Percentiles rank a stretch among this genome's conserved stretches.
phyloP scores from a whole-genome alignment of 2,888 invertebrate species.

The Tubiluchus corallicola region DNA sequence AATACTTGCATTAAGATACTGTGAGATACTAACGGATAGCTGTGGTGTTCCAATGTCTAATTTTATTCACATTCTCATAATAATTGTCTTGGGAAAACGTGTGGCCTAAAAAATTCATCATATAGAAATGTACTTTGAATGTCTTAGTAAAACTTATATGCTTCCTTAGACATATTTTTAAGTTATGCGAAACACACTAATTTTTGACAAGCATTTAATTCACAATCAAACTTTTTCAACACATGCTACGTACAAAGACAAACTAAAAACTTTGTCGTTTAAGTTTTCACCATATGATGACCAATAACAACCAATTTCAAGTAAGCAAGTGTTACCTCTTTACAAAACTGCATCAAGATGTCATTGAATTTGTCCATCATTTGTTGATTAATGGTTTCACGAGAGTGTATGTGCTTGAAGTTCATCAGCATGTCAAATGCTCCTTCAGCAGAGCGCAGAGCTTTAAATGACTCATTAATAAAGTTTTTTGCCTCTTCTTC shows the following conservation, averaged over 20 bases:
- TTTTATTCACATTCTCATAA: too few relatives aligned
- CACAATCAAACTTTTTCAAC: too few relatives aligned
- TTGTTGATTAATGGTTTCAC: constrained; percentile 48
- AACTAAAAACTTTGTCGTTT: too few relatives aligned
- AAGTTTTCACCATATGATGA: too few relatives aligned
- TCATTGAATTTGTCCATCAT: constrained; percentile 63
- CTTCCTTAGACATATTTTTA: too few relatives aligned
- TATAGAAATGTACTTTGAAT: not conserved
- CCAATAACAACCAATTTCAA: too few relatives aligned
- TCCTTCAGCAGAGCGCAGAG: constrained; percentile 56
- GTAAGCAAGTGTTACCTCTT: too few relatives aligned
- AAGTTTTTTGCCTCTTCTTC: constrained; percentile 65
- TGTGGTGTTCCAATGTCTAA: too few relatives aligned
- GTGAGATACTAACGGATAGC: not conserved
- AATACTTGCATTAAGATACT: constrained; percentile 11
- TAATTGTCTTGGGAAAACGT: too few relatives aligned
- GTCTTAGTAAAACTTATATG: not conserved
- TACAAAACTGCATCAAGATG: constrained; percentile 61
- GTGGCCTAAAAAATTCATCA: constrained; percentile 28
- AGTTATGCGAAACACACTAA: too few relatives aligned
- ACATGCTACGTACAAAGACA: too few relatives aligned
- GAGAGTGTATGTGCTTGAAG: constrained; percentile 56
- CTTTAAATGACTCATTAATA: constrained; percentile 65
- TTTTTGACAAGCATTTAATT: too few relatives aligned
- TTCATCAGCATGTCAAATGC: constrained; percentile 59